Conservation (phyloP, 2,113 vertebrate species). For the Heptranchias perlo region DNA sequence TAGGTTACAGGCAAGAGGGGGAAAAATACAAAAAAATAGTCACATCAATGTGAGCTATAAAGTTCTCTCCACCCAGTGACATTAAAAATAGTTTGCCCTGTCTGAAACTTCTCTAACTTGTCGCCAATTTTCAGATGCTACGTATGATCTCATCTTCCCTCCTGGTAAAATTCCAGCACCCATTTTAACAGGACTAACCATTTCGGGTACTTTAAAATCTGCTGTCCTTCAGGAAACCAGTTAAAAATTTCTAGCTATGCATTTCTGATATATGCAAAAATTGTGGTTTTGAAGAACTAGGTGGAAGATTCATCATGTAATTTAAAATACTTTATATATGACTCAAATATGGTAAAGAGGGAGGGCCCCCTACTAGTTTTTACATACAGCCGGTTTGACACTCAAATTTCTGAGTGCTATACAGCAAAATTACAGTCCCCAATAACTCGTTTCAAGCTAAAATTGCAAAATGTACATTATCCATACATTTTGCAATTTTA, state of each 20-base stretch:
- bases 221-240: conserved; percentile 31
- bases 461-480: conserved; percentile 17
- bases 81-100: conserved; percentile 47
- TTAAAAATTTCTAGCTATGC: conserved; percentile 24
- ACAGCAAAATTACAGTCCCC: background rate
- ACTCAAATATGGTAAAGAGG: conserved; percentile 24
- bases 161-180: conserved; percentile 72
- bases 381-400: background rate
- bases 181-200: conserved; percentile 52
- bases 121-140: conserved; percentile 66
- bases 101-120: conserved; percentile 61
- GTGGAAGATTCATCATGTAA: conserved; percentile 17
- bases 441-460: background rate
- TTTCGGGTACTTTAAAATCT: conserved; percentile 49
- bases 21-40: conserved; percentile 42
- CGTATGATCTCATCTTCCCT: conserved; percentile 73
- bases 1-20: conserved; percentile 54
- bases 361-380: background rate
- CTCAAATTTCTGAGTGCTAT: conserved; percentile 6
- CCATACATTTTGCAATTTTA: background rate
- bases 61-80: background rate
- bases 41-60: background rate
- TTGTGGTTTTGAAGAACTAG: conserved; percentile 18
- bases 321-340: conserved; percentile 20
- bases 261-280: conserved; percentile 26